Conservation (phyloP, 2,888 invertebrate genomes). For the Epistrophe grossulariae region DNA sequence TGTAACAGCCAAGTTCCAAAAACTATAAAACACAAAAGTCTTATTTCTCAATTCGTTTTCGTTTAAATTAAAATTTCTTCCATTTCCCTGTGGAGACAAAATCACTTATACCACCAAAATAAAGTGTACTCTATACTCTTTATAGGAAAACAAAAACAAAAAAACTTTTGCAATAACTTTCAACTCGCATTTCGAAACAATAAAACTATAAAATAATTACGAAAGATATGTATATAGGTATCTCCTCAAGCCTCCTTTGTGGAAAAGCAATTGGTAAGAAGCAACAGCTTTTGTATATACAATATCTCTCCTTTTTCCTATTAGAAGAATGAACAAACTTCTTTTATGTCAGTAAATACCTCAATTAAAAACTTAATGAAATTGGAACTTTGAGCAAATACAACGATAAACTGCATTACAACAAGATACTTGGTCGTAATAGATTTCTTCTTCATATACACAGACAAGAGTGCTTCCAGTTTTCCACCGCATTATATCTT, state of each 20-base stretch:
- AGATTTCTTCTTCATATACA: constrained; percentile 23
- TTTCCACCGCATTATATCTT: not conserved
- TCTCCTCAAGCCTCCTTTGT: not conserved
- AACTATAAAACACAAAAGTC: not conserved
- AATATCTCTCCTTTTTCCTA: not conserved
- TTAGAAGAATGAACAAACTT: constrained; percentile 42
- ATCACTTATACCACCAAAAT: constrained; percentile 45
- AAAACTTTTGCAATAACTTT: constrained; percentile 69
- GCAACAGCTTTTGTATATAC: constrained; percentile 39
- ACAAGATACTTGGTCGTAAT: constrained; percentile 42
- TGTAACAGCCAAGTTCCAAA: constrained; percentile 10
- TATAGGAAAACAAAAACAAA: not conserved
- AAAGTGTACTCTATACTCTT: not conserved
- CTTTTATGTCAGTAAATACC: constrained; percentile 69
- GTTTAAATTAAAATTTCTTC: constrained; percentile 49
- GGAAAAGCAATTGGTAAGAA: constrained; percentile 1
- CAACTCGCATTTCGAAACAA: constrained; percentile 64
- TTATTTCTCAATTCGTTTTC: constrained; percentile 46
- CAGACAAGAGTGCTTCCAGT: not conserved
- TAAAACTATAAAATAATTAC: constrained; percentile 74
- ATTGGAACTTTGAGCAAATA: constrained; percentile 62
- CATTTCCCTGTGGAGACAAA: constrained; percentile 45
- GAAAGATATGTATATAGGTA: constrained; percentile 24
- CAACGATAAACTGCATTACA: constrained; percentile 51
- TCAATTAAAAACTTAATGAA: constrained; percentile 74